Base-by-base conservation (phyloP, 2,888 invertebrate genomes). In the Brachylomia viminalis region DNA sequence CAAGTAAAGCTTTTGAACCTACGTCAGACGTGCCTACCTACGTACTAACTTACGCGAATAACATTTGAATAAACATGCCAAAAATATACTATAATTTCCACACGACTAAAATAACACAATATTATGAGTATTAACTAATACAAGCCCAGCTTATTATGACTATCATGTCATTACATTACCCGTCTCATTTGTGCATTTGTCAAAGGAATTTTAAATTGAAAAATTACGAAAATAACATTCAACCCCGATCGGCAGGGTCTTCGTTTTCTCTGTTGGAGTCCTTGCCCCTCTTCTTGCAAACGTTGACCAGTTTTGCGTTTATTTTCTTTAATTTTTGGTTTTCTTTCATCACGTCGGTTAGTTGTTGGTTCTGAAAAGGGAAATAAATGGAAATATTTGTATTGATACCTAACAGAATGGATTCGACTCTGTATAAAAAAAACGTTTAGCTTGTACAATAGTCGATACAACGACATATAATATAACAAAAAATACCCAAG, bases 311-410 rank as follows among this genome's bases (percentile, higher is more conserved):
- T 66, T 95, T 94, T 0, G 93, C 92, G 62, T 96, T 97, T 1
- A 96, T 94, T 78, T 94, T 96, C 89, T 97, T 97, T 23, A 97
- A 89, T 90, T 96, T 97, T 66, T 95, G 92, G 81, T 97, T 95
- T 87, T 95, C 96, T 83, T 94, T 95, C 92, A 96, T 93, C n/a
- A 95, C 93, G 75, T 96, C 95, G 0, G 95, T 93, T 65, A 96
- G 79, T 85, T 96, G 94, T 89, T 97, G 96, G 77, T 95, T 96
- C 97, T 97, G 92, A n/a, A 92, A 77, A 20, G 30, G 30, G n/a
- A 11, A n/a, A 61, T 33, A 47, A 47, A n/a, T 64, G 38, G 0
- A 45, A n/a, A n/a, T 64, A 45, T 27, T 33, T 86, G 95, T 49
- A 47, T 49, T n/a, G 49, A 49, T 47, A 47, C 47, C 17, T 15